These are phyloP conservation scores for Sminthurides aquaticus DNA, from an alignment of 2,888 invertebrate genomes.

Conservation along the genomic window DNA sequence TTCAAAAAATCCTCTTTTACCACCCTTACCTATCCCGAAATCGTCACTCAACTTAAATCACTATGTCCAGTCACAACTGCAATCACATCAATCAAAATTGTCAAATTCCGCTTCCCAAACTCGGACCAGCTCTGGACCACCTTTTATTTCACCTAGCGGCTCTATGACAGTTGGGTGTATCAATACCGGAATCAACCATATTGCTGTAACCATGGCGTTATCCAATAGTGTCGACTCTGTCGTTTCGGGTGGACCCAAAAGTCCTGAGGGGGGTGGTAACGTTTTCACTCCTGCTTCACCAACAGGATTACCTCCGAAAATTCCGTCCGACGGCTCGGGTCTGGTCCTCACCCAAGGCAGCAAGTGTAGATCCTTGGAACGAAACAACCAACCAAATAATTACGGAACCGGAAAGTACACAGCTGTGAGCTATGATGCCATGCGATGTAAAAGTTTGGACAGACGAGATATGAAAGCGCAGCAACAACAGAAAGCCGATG, in stretches of 20 bases:
- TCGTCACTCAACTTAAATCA: not conserved
- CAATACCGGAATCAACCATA: not conserved
- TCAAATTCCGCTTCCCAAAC: conserved; percentile 10
- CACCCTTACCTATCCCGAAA: conserved; percentile 33
- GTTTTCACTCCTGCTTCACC: conserved; percentile 35
- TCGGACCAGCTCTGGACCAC: conserved; percentile 42
- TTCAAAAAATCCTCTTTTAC: conserved; percentile 25
- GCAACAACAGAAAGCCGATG: conserved; percentile 24
- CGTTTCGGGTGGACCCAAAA: conserved; percentile 27
- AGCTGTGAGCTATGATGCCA: conserved; percentile 26
- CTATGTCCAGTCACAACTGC: not conserved
- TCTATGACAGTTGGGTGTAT: not conserved
- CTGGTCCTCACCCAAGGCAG: conserved; percentile 11
- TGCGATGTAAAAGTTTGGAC: conserved; percentile 40
- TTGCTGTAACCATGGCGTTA: conserved; percentile 23
- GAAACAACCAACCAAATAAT: conserved; percentile 24
- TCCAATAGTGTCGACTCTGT: conserved; percentile 42
- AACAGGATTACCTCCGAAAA: conserved; percentile 39
- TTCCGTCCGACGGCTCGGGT: conserved; percentile 29
- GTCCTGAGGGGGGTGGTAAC: conserved; percentile 24
- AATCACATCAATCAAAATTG: not conserved
- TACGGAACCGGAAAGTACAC: conserved; percentile 34
- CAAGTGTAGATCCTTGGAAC: conserved; percentile 40
- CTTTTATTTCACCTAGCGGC: conserved; percentile 37
- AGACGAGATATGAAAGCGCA: conserved; percentile 34